These are phyloP conservation scores for Allolobophora icterica DNA, from an alignment of 2,888 invertebrate species.

Conservation along the genomic window DNA sequence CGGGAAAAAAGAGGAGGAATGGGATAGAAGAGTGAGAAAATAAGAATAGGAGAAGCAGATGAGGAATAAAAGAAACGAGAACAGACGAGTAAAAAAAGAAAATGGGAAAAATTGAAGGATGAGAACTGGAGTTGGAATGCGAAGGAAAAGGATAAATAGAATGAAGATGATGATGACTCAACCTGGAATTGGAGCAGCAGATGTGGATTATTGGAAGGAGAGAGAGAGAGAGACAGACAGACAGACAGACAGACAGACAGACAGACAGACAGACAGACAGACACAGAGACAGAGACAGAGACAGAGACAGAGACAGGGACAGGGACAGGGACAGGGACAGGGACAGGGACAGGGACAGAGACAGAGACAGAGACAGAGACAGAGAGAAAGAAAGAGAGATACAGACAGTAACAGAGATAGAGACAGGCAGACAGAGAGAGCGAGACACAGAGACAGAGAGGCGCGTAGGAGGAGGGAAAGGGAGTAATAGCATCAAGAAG, in stretches of 20 bases:
- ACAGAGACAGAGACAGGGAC: background rate
- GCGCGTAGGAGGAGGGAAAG: background rate
- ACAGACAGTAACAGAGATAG: background rate
- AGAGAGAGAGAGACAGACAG: background rate
- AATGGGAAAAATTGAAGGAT: too few relatives aligned
- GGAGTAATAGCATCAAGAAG: background rate
- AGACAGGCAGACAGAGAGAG: background rate
- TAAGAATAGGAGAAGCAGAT: too few relatives aligned
- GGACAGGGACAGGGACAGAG: background rate
- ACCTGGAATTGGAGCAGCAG: background rate
- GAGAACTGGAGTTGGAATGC: too few relatives aligned
- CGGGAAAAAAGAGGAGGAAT: too few relatives aligned
- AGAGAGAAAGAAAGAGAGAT: background rate
- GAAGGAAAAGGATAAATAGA: too few relatives aligned
- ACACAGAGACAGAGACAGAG: background rate
- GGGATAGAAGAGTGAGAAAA: too few relatives aligned
- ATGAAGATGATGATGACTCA: too few relatives aligned
- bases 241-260: background rate
- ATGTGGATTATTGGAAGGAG: background rate
- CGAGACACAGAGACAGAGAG: background rate
- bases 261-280: background rate
- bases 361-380: background rate
- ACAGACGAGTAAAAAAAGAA: too few relatives aligned
- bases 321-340: background rate
- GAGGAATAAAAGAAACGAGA: too few relatives aligned